These are phyloP conservation scores for Aphelenchoides avenae DNA, from an alignment of 1,140 invertebrate genomes.

Conservation along the genomic window DNA sequence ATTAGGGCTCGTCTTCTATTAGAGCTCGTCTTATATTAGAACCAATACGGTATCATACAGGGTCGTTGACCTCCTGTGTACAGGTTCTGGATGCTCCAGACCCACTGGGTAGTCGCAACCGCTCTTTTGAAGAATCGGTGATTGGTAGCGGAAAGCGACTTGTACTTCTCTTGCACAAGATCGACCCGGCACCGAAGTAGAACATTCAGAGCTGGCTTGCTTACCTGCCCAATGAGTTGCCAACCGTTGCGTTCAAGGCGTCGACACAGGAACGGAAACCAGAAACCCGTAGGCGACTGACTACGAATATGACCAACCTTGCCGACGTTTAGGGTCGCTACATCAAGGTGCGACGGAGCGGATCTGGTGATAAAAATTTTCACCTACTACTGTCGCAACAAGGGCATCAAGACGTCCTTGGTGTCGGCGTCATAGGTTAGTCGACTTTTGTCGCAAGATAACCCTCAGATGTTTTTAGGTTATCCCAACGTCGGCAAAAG, in stretches of 20 bases:
- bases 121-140: constrained; percentile 74
- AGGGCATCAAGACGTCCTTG: constrained; percentile 81
- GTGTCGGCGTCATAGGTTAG: constrained; percentile 82
- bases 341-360: constrained; percentile 79
- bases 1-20: no score
- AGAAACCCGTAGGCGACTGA: constrained; percentile 60
- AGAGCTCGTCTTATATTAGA: no score
- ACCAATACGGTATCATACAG: no score
- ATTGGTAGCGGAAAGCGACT: constrained; percentile 70
- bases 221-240: constrained; percentile 74
- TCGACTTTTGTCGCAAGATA: constrained; percentile 21
- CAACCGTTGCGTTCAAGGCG: constrained; percentile 89
- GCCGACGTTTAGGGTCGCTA: constrained; percentile 64
- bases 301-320: constrained; percentile 22
- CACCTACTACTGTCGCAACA: constrained; percentile 88
- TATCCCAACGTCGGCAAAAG: constrained; percentile 99
- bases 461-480: constrained; percentile 61
- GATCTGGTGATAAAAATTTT: constrained; percentile 84
- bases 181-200: constrained; percentile 84
- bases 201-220: constrained; percentile 87
- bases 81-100: constrained; percentile 91
- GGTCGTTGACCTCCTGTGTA: neutral
- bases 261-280: constrained; percentile 84
- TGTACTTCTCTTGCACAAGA: constrained; percentile 91
- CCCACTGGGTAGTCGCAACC: constrained; percentile 79